Base-by-base conservation (phyloP, 2,888 invertebrate species). In the Onthophagus sagittarius region DNA sequence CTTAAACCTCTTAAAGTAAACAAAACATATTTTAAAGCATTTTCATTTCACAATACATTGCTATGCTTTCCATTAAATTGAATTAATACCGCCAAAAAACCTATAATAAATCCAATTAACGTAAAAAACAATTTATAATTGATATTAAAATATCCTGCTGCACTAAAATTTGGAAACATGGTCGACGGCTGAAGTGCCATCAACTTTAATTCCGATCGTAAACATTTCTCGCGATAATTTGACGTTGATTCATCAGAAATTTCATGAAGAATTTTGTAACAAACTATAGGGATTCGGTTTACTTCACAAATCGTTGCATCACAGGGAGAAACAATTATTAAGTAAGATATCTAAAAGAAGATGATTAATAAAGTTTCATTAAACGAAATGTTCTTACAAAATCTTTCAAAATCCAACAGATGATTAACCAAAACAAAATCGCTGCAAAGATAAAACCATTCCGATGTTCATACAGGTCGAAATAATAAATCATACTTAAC, bases 241-340 rank as follows among this genome's bases (percentile, higher is more conserved):
- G 3, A 23, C 23, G 23, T 23, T 5, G 14, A 63, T 11, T 71
- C 31, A 32, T 71, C 33, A 2, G 79, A 77, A 11, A 79, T 39
- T 62, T 77, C 76, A 14, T 77, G 74, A 2, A 79, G 72, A 13
- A 79, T 67, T 62, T 74, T 76, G 63, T 77, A 79, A 69, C 76
- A 77, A 31, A 78, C 76, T 1, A 75, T 73, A 5, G 77, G 73
- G 6, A 78, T 78, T 69, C 74, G 74, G 15, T 74, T 76, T 7
- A 77, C 77, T 75, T 80, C 80, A 69, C 76, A 76, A 9, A 76
- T 74, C 14, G 77, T 72, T 15, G 73, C 70, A 15, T 79, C 77
- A 62, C 79, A 79, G 33, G 76, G 72, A 6, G 72, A 70, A 71
- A 77, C 71, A n/a, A 77, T 63, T 78, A 78, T 71, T 53, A 80